phyloP scores from a whole-genome alignment of 2,888 invertebrate species.

The Platerodrilus igneus region DNA sequence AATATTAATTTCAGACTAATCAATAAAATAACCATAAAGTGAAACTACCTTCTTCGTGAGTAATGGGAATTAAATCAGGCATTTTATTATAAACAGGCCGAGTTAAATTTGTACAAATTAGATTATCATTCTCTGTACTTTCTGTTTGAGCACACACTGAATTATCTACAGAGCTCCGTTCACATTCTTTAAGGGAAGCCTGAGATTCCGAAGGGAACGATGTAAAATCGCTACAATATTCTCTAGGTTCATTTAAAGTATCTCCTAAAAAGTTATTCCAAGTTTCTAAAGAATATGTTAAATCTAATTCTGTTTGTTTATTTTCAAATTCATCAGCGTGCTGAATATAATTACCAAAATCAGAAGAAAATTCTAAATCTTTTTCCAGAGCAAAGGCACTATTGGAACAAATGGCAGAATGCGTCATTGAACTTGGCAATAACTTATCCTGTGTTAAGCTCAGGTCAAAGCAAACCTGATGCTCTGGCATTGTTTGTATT shows the following conservation, averaged over 20 bases:
- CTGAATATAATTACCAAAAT: constrained; percentile 39
- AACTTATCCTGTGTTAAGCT: constrained; percentile 38
- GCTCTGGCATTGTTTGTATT: constrained; percentile 8
- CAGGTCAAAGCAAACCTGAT: constrained; percentile 34
- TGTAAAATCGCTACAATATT: constrained; percentile 34
- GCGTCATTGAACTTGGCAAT: constrained; percentile 39
- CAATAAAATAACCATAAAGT: too few species aligned
- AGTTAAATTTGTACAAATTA: too few species aligned
- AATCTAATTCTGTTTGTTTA: constrained; percentile 23
- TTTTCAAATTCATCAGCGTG: constrained; percentile 7
- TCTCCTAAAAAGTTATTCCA: constrained; percentile 47
- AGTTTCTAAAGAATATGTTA: constrained; percentile 46
- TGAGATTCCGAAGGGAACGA: constrained; percentile 41
- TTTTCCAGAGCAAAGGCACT: constrained; percentile 26
- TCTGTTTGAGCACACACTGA: too few species aligned
- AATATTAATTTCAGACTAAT: too few species aligned
- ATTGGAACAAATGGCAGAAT: constrained; percentile 35
- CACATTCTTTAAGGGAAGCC: too few species aligned
- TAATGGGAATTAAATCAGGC: too few species aligned
- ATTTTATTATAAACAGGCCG: too few species aligned
- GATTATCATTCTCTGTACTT: too few species aligned
- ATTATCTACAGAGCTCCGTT: too few species aligned
- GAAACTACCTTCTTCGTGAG: too few species aligned
- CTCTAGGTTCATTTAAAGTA: constrained; percentile 37
- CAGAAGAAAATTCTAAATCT: constrained; percentile 51